Evolutionary conservation across 2,888 invertebrate species (phyloP), one percentile per base, ranked within the genome.

Genomic region (Exephanes ischioxanthus): DNA sequence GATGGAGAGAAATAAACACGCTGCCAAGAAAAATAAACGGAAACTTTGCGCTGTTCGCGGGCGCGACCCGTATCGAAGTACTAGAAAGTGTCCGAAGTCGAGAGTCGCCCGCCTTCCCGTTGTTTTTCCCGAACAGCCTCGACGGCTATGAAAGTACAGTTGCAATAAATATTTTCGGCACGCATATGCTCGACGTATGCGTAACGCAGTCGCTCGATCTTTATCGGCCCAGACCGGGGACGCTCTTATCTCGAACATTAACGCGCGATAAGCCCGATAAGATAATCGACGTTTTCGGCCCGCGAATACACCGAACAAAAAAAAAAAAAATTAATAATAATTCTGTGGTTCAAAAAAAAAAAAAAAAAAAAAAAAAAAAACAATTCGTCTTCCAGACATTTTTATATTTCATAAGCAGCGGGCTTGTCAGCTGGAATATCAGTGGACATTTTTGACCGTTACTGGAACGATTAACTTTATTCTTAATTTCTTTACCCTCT

Each of bases 21-120:
- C 68, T 82, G 85, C 85, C 85, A 85, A 85, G 82, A 82, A 85
- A 85, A 85, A 78, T 75, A 82, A 79, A 82, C 79, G 75, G 82
- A 82, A 79, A 85, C 78, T 78, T 70, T 78, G 78, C 78, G 77
- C 51, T 78, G 58, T 75, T 82, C 33, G 73, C 75, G 58, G 45
- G 73, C n/a, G 78, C 75, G 53, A 51, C 55, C 51, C 66, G 73
- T 45, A 19, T 22, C 45, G 45, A 55, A 22, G 6, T 68, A 33
- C 70, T 14, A 48, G n/a, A 48, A 53, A 26, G 48, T 41, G 37
- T 63, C 53, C 70, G 37, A 82, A 82, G 70, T 76, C 70, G 45
- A 73, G 3, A 55, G 53, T 63, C 63, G 61, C 16, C 41, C 45
- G 76, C 22, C 53, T 30, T 45, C 45, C 16, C 61, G 22, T 51